Conservation (phyloP, 1,140 invertebrate genomes). For the Drosophila suzukii region DNA sequence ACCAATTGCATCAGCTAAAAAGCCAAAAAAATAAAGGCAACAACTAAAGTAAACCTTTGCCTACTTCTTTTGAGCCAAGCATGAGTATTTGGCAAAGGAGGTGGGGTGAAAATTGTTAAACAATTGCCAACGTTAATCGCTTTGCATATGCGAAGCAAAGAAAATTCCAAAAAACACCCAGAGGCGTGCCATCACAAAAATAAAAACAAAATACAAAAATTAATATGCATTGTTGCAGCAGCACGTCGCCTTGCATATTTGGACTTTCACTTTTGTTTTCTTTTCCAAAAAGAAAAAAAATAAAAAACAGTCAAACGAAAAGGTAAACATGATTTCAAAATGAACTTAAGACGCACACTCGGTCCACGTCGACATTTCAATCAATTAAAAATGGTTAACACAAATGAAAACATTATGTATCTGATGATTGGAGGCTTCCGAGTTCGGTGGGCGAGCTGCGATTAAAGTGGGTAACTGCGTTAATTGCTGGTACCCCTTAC, state of each 20-base stretch:
- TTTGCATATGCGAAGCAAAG: slow-evolving; percentile 40
- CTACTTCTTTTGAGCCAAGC: slow-evolving; percentile 27
- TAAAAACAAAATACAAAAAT: slow-evolving; percentile 48
- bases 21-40: slow-evolving; percentile 9
- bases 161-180: slow-evolving; percentile 42
- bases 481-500: slow-evolving; percentile 53
- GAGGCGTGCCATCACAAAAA: slow-evolving; percentile 32
- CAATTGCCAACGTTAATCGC: slow-evolving; percentile 50
- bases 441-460: slow-evolving; percentile 34
- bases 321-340: slow-evolving; percentile 41
- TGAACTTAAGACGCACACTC: slow-evolving; percentile 25
- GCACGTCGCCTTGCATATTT: slow-evolving; percentile 61
- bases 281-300: slow-evolving; percentile 30
- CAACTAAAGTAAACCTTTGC: slow-evolving; percentile 7
- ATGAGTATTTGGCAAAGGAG: slow-evolving; percentile 21
- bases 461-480: slow-evolving; percentile 33
- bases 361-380: slow-evolving; percentile 24
- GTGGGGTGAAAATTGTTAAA: slow-evolving; percentile 29
- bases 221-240: slow-evolving; percentile 80
- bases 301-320: slow-evolving; percentile 15
- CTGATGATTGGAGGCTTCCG: slow-evolving; percentile 43
- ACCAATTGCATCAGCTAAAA: slow-evolving; percentile 71
- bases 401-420: slow-evolving; percentile 55
- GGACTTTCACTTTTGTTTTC: slow-evolving; percentile 79
- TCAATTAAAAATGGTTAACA: slow-evolving; percentile 48